Base-by-base conservation (phyloP, 2,888 invertebrate genomes). In the Eristalis tenax region DNA sequence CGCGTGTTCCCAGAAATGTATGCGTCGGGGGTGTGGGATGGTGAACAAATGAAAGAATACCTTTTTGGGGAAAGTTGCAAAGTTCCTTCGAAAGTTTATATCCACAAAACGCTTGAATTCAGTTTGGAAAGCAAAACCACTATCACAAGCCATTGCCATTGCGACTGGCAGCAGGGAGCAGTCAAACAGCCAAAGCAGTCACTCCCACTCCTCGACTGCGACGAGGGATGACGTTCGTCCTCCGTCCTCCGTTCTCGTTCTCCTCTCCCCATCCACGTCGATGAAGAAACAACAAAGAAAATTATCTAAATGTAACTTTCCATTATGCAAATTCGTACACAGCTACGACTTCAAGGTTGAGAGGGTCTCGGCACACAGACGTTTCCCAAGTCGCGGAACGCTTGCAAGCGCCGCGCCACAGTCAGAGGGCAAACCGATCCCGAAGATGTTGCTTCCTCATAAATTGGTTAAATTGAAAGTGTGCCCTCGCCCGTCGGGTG, bases 291-390 rank as follows among this genome's bases (percentile, higher is more conserved):
- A 87, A 87, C 88, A 84, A 88, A 88, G 88, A 80, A 88, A 88
- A 88, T 88, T 88, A 88, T 88, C 88, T 84, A 81, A 88, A 88
- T 84, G 88, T 88, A 88, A 88, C 84, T 83, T 88, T 88, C 88
- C 88, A 88, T 88, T 88, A 88, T 88, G 83, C 77, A 88, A 88
- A 88, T 88, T 84, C 84, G 77, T 80, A 81, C 77, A 83, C 68
- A 74, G 74, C 73, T 75, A 75, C 68, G 66, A 79, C 78, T 87
- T 87, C 83, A 87, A 87, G 83, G 87, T 83, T 87, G 83, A 86
- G 86, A 75, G 73, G 70, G 82, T 71, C 32, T 32, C 76, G 71
- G 32, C 40, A 65, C 56, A 66, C 35, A 77, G 76, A 76, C 70
- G 18, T 50, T 50, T 1, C 8, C 50, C 18, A 8, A 50, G 50